These are phyloP conservation scores for Neoniphon sammara DNA, from an alignment of 2,797 vertebrate genomes.

Conservation along the genomic window DNA sequence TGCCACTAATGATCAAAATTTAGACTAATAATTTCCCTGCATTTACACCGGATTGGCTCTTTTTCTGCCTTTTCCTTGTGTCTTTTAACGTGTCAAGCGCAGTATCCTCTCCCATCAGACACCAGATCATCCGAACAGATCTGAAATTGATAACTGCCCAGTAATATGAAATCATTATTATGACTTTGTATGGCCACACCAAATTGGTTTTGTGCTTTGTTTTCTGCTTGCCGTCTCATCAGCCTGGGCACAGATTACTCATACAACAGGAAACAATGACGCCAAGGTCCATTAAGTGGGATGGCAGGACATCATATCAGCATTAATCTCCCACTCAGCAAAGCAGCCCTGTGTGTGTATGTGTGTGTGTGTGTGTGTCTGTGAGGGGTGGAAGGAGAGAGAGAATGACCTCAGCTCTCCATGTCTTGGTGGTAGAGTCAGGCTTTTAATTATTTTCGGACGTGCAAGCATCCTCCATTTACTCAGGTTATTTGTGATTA, in stretches of 20 bases:
- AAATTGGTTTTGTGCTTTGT: slow-evolving; percentile 76
- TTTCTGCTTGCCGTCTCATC: slow-evolving; percentile 71
- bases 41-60: neutral
- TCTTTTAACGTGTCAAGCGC: slow-evolving; percentile 7
- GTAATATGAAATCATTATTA: slow-evolving; percentile 67
- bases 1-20: neutral
- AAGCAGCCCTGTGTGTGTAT: slow-evolving; percentile 64
- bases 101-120: slow-evolving; percentile 47
- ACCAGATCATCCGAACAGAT: slow-evolving; percentile 47
- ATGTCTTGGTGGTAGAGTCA: neutral
- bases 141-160: slow-evolving; percentile 57
- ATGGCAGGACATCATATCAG: slow-evolving; percentile 83
- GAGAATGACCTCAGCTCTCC: neutral
- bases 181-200: slow-evolving; percentile 53
- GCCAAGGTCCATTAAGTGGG: slow-evolving; percentile 83
- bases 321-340: slow-evolving; percentile 84
- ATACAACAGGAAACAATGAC: slow-evolving; percentile 83
- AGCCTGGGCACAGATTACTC: slow-evolving; percentile 76
- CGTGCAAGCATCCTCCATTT: neutral
- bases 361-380: slow-evolving; percentile 28
- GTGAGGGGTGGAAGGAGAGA: slow-evolving; percentile 31
- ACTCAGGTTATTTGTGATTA: neutral
- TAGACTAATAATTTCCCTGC: neutral
- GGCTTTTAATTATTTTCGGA: neutral
- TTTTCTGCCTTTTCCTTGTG: slow-evolving; percentile 42